Conservation (phyloP, 2,797 vertebrate species). For the Anas bernieri region DNA sequence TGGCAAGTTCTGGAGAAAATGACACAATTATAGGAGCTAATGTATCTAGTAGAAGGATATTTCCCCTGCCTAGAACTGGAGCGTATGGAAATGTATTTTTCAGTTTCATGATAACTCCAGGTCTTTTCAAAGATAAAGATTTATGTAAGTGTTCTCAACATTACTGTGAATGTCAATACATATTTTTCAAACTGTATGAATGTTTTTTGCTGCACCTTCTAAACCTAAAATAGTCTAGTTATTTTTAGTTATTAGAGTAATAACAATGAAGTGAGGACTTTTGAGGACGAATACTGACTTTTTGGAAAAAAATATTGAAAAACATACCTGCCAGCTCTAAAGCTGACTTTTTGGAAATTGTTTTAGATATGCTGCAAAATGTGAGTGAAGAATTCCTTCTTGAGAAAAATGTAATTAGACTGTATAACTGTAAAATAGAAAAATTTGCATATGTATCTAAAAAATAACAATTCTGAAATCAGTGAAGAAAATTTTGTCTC, state of each 20-base stretch:
- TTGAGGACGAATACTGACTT: not conserved
- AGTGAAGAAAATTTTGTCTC: not conserved
- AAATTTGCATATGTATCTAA: not conserved
- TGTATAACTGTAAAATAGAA: not conserved
- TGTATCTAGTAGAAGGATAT: constrained; percentile 86
- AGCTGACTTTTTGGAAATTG: not conserved
- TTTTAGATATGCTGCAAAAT: not conserved
- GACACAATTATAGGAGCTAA: constrained; percentile 92
- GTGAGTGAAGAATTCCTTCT: not conserved
- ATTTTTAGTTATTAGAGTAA: not conserved
- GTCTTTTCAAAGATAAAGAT: constrained; percentile 89
- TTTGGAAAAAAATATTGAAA: not conserved
- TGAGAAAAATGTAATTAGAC: not conserved
- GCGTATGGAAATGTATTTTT: constrained; percentile 84
- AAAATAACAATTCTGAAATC: not conserved
- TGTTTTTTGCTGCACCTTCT: not conserved
- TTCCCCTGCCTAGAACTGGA: constrained; percentile 85
- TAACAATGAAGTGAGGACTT: not conserved
- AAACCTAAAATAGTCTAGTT: not conserved
- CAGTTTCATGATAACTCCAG: constrained; percentile 95
- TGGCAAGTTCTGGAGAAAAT: constrained; percentile 86
- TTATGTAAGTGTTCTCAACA: constrained; percentile 85
- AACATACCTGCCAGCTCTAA: not conserved
- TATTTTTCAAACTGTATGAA: not conserved
- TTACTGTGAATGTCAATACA: not conserved